Evolutionary conservation across 2,888 invertebrate genomes (phyloP), one percentile per base, ranked within the genome.

Genomic region (Cistogaster globosa): DNA sequence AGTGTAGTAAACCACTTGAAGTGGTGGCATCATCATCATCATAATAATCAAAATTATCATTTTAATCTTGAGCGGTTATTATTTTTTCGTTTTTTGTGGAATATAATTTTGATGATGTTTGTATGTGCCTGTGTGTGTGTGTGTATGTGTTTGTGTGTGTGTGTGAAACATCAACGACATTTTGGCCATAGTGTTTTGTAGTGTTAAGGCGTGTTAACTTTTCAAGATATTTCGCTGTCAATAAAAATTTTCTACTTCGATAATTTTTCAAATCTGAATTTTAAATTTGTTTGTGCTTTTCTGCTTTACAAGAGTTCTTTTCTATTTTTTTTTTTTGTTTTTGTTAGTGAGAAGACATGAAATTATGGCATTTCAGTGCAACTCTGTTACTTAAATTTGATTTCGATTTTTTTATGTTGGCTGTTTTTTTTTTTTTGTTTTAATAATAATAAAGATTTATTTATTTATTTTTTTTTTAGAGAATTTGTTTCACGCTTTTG

Each of bases 231-330:
- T 82, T 82, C 65, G 78, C 82, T 85, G 85, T 85, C 85, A 85
- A 85, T 85, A 85, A 85, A 85, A 82, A 85, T 85, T 85, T 85
- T 85, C 85, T 67, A 48, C 85, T 82, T 82, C 85, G 82, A 85
- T 85, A 79, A 85, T 85, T 85, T 82, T 82, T 60, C 67, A 85
- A 85, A 85, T 85, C 85, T 82, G 82, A 82, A 85, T 75, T 82
- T 82, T 75, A 85, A 85, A 85, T 85, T 82, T 78, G 57, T 45
- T 60, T 58, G 14, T 58, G 53, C 55, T 69, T 48, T 63, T 68
- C 58, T 55, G 2, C 51, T 26, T 8, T 16, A n/a, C 16, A 16
- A n/a, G 18, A 5, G 18, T 45, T 26, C 63, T 20, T 36, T 12
- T 38, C 14, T 72, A n/a, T 14, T 42, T 62, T 80, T n/a, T 7